Evolutionary conservation across 1,140 invertebrate species (phyloP).

Genomic region (Potamilus streckersoni): DNA sequence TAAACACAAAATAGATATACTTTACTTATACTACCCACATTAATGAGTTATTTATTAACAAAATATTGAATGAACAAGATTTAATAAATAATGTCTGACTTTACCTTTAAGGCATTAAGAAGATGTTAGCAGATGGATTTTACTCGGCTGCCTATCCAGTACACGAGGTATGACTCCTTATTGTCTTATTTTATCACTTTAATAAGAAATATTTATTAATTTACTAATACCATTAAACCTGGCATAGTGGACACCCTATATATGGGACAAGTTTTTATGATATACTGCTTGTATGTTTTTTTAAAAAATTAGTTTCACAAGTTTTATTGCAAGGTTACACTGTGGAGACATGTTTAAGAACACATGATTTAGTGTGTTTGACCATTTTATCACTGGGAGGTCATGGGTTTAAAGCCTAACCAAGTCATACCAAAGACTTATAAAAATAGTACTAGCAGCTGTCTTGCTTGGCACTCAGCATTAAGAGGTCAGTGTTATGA

Average conservation of each 20-base stretch:
- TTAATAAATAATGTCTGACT: not conserved
- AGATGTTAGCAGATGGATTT: conserved; percentile 86
- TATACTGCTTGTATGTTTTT: not conserved
- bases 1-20: no score
- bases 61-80: not conserved
- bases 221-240: not conserved
- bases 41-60: not conserved
- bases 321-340: not conserved
- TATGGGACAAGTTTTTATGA: no score
- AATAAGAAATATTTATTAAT: not conserved
- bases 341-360: no score
- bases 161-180: conserved; percentile 81
- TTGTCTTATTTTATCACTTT: not conserved
- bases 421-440: no score
- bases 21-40: not conserved
- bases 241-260: not conserved
- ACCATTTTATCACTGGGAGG: no score
- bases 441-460: no score
- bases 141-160: conserved; percentile 90
- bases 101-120: conserved; percentile 85
- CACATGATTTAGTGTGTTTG: no score
- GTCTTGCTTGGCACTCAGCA: no score
- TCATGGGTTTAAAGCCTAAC: no score
- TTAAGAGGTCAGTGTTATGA: no score
- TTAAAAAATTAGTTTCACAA: not conserved